Evolutionary conservation across 1,140 invertebrate species (phyloP).

Genomic region (Drosophila tsacasi): DNA sequence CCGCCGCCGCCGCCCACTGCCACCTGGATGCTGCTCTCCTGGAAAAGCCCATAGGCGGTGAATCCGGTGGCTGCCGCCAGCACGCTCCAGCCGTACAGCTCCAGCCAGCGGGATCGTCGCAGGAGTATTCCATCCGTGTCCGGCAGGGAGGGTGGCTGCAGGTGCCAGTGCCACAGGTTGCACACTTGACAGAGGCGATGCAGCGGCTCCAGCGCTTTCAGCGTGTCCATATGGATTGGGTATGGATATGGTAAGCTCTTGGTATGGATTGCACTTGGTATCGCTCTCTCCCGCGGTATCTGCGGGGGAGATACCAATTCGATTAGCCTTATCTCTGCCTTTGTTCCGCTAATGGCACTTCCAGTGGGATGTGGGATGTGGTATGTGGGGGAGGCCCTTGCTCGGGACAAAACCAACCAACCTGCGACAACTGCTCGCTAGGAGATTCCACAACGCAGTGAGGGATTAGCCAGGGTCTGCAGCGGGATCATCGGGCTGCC

Average conservation of each 20-base stretch:
- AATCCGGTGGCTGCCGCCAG: constrained; percentile 31
- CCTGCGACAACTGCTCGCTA: not conserved
- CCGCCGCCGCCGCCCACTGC: not conserved
- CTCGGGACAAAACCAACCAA: no score
- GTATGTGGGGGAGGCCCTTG: not conserved
- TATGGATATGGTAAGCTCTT: not conserved
- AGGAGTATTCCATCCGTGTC: constrained; percentile 25
- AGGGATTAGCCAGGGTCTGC: not conserved
- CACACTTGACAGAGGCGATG: constrained; percentile 56
- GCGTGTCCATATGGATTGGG: constrained; percentile 55
- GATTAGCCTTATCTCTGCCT: constrained; percentile 15
- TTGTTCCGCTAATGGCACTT: constrained; percentile 10
- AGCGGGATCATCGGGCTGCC: not conserved
- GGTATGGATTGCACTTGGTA: not conserved
- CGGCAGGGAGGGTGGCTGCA: not conserved
- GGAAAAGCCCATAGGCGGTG: constrained; percentile 61
- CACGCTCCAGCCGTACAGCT: constrained; percentile 58
- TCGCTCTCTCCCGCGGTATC: not conserved
- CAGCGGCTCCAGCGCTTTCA: constrained; percentile 51
- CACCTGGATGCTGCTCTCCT: constrained; percentile 22
- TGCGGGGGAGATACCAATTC: constrained; percentile 16
- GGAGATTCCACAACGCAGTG: not conserved
- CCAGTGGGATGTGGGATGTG: not conserved
- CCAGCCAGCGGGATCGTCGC: constrained; percentile 51
- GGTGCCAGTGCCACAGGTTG: constrained; percentile 61